Conservation (phyloP, 1,140 invertebrate genomes). For the Atta colombica region DNA sequence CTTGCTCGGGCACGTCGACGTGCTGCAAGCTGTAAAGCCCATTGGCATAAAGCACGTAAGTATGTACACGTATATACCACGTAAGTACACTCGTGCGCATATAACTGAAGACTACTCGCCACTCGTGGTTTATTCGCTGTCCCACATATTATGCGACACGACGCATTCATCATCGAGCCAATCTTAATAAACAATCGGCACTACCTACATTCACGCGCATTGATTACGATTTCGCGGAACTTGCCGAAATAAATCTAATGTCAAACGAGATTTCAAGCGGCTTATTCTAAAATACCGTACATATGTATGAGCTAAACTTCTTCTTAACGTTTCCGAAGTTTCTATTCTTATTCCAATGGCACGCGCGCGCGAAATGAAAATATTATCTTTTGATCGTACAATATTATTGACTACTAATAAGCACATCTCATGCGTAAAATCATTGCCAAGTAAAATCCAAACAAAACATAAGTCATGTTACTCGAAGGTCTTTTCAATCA, state of each 20-base stretch:
- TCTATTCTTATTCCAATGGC: background rate
- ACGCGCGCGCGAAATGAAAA: background rate
- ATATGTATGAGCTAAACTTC: background rate
- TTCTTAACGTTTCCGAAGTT: background rate
- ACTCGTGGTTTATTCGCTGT: constrained; percentile 68
- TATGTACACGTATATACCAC: constrained; percentile 7
- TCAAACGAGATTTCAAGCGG: constrained; percentile 27
- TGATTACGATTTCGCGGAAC: constrained; percentile 65
- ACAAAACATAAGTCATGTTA: too few species aligned
- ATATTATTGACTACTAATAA: background rate
- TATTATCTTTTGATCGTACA: background rate
- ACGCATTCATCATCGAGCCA: constrained; percentile 73
- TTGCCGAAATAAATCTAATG: constrained; percentile 60
- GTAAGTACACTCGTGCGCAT: constrained; percentile 20
- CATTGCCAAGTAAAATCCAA: background rate
- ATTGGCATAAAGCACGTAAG: constrained; percentile 50
- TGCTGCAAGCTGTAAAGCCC: constrained; percentile 42
- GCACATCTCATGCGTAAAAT: background rate
- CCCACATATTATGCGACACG: constrained; percentile 61
- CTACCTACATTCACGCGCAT: constrained; percentile 19
- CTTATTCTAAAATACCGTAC: background rate
- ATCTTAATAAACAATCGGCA: constrained; percentile 81
- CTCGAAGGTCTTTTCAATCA: too few species aligned
- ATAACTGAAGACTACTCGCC: constrained; percentile 43
- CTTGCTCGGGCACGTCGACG: constrained; percentile 57